phyloP scores from a whole-genome alignment of 2,113 vertebrate species.

The Herpailurus yagouaroundi region DNA sequence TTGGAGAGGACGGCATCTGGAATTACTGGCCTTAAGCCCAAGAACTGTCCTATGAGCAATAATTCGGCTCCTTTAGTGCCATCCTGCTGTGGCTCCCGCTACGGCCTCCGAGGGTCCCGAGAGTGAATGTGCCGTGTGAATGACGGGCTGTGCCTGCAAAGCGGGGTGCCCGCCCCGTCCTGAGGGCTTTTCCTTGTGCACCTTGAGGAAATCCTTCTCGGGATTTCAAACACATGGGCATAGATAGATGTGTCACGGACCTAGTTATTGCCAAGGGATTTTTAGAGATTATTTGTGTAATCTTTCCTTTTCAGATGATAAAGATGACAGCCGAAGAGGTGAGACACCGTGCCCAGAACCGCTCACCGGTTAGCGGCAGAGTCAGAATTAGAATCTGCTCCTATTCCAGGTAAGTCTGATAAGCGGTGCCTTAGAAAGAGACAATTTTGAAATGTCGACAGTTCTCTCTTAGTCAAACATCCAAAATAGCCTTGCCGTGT shows the following conservation, averaged over 20 bases:
- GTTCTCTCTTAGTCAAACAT: background rate
- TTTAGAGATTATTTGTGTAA: background rate
- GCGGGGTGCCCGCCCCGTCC: background rate
- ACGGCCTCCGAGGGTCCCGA: background rate
- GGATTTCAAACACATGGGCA: background rate
- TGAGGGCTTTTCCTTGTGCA: background rate
- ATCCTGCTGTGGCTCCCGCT: too few relatives aligned
- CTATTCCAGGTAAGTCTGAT: background rate
- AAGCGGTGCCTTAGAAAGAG: background rate
- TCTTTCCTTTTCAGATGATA: slow-evolving; percentile 1
- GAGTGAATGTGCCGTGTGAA: rapidly evolving
- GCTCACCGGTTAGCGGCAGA: background rate
- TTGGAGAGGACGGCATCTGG: background rate
- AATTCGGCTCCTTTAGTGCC: background rate
- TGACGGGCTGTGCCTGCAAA: background rate
- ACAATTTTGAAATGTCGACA: background rate
- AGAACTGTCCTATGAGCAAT: background rate
- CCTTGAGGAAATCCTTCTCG: background rate
- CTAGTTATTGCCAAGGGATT: background rate
- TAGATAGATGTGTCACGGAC: background rate
- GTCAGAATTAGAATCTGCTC: background rate
- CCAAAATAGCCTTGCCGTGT: background rate
- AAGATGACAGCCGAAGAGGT: background rate
- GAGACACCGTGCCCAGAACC: background rate
- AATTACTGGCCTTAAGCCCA: background rate